phyloP scores from a whole-genome alignment of 64 coral and sea anemone species.

The Montipora capricornis region DNA sequence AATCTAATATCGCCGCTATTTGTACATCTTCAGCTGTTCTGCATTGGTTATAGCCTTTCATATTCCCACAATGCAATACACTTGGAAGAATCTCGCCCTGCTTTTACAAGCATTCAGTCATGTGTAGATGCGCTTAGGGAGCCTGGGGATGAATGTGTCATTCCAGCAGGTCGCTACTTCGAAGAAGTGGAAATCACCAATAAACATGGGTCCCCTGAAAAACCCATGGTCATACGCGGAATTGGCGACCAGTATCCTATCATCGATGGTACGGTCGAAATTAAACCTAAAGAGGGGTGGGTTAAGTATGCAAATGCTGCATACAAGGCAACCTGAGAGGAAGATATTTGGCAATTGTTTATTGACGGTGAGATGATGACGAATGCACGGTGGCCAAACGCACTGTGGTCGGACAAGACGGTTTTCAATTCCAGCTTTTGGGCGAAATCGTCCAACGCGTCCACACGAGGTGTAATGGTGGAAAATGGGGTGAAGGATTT shows the following conservation, averaged over 20 bases:
- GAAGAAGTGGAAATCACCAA: constrained; percentile 63
- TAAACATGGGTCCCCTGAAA: constrained; percentile 59
- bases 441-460: constrained; percentile 64
- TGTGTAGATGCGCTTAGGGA: constrained; percentile 47
- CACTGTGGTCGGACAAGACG: constrained; percentile 77
- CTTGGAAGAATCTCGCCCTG: not conserved
- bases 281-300: constrained; percentile 54
- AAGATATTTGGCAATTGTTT: constrained; percentile 79
- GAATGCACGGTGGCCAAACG: constrained; percentile 85
- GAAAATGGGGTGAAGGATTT: constrained; percentile 75
- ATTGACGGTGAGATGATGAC: constrained; percentile 75
- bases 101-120: constrained; percentile 54
- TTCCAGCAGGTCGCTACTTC: constrained; percentile 76
- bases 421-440: constrained; percentile 79
- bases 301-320: constrained; percentile 29
- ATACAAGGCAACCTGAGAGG: constrained; percentile 41
- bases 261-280: constrained; percentile 75
- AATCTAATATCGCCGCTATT: not conserved
- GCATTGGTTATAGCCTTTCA: not conserved
- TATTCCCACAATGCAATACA: not conserved
- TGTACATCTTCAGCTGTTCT: not conserved
- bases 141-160: constrained; percentile 65
- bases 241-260: constrained; percentile 61
- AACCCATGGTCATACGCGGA: constrained; percentile 63
- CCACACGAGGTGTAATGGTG: constrained; percentile 71